Base-by-base conservation (phyloP, 2,113 vertebrate species). In the Odocoileus hemionus region DNA sequence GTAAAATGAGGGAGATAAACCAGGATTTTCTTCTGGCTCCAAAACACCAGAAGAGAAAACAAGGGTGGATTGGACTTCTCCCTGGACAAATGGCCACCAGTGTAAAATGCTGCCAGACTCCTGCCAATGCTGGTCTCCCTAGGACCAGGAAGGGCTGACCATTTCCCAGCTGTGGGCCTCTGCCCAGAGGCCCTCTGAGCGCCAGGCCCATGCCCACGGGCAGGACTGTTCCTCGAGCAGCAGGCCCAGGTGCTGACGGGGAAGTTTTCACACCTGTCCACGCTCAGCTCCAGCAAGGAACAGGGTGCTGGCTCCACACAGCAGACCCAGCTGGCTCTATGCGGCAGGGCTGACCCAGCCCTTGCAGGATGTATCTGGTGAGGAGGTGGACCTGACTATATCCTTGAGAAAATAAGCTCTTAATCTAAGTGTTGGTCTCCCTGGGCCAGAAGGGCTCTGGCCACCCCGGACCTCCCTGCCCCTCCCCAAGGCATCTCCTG, bases 201-300 rank as follows among this genome's bases (percentile, higher is more conserved):
- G 0, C 17, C 55, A 28, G 55, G 47, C 21, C n/a, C n/a, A 25
- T 7, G 52, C 28, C 28, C 17, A 36, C 2, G 25, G 36, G 74
- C 26, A 58, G 14, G 4, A 14, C 12, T 36, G 3, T 45, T 28
- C 50, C 30, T 79, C 2, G 0, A 45, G 15, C 47, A 52, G 19
- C 2, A 0, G 45, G 33, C 47, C 39, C 26, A 4, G 2, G 26
- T 43, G 11, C 39, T n/a, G 28, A 26, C 1, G 6, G 6, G 36
- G 64, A 47, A 61, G 36, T 85, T 39, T 78, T 70, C 39, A 33
- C 25, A 76, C 50, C 47, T 15, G 7, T 43, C 36, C 39, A 11
- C 1, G 0, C 70, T 26, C 36, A 76, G 70, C 36, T 76, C 39
- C 70, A 76, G 23, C 1, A 4, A 76, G 23, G 70, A 74, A 25